phyloP scores from a whole-genome alignment of 2,888 invertebrate genomes.

The Horisme vitalbata region DNA sequence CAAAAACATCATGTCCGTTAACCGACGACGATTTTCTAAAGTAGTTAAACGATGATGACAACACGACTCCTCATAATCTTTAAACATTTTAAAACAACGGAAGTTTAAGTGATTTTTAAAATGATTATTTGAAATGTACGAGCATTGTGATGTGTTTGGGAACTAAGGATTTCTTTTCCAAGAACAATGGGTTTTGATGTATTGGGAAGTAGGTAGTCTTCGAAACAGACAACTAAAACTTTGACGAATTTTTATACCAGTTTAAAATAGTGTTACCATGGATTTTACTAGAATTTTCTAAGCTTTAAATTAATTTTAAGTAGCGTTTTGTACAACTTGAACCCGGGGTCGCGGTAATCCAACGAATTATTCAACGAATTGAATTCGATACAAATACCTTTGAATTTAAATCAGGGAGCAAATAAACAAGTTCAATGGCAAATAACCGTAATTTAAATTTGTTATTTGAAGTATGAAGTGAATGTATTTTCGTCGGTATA shows the following conservation, averaged over 20 bases:
- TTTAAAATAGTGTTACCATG: neutral
- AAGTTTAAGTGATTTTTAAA: too few relatives aligned
- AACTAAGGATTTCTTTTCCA: too few relatives aligned
- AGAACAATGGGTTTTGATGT: neutral
- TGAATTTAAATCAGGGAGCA: slow-evolving; percentile 23
- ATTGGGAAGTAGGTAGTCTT: too few relatives aligned
- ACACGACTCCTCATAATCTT: too few relatives aligned
- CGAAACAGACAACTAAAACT: too few relatives aligned
- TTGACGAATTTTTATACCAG: neutral
- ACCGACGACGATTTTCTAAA: too few relatives aligned
- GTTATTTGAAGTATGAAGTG: neutral
- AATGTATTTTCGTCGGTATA: neutral
- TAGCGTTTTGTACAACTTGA: slow-evolving; percentile 13
- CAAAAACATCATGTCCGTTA: too few relatives aligned
- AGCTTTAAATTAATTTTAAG: too few relatives aligned
- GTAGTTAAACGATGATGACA: too few relatives aligned
- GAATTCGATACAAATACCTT: slow-evolving; percentile 19
- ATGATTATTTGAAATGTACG: too few relatives aligned
- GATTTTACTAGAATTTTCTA: slow-evolving; percentile 10
- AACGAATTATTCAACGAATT: slow-evolving; percentile 26
- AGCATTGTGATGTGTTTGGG: too few relatives aligned
- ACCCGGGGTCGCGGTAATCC: slow-evolving; percentile 25
- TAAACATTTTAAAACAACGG: too few relatives aligned
- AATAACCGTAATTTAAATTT: slow-evolving; percentile 1
- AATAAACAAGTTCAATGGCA: slow-evolving; percentile 12